Evolutionary conservation across 1,140 invertebrate species (phyloP), one percentile per base, ranked within the genome.

Genomic region (Heliconius eleuchia): DNA sequence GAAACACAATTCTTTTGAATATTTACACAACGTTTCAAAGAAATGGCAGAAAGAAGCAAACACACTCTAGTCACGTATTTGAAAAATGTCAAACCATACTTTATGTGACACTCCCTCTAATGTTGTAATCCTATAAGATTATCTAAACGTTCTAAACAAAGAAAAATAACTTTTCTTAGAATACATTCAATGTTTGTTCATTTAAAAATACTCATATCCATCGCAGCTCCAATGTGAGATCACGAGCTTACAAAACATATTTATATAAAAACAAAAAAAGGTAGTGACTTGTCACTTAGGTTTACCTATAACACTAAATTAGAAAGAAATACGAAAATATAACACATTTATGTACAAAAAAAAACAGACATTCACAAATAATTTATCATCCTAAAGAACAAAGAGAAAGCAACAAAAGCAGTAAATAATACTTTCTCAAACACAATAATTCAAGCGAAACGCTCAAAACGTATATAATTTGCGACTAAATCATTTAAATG

Each of bases 81-180:
- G 81, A 78, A 85, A 80, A 71, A 82, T 88, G 89, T 91, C 89
- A 90, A 84, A 89, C 85, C 87, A 82, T 85, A 80, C 83, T 88
- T 87, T 87, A 83, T 78, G 71, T 83, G 87, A 88, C 88, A 86
- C 74, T 27, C 80, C 70, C 79, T 84, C 78, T 89, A 89, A 91
- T 85, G 86, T 84, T 75, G 84, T 92, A 92, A 92, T 90, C 91
- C 84, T 71, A n/a, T n/a, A 78, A 86, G 85, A 88, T 90, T 86
- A 90, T 76, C 78, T n/a, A 11, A 71, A 39, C 66, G 57, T 52
- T 87, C 84, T 83, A 60, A 85, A 89, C 84, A 85, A 84, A 83
- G 84, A 88, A 85, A 87, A 87, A 83, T 77, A 86, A 82, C 71
- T 80, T 75, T 82, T 80, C 83, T 83, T 79, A 82, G 83, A 86